These are phyloP conservation scores for Pediacus dermestoides DNA, from an alignment of 2,888 invertebrate genomes.

Conservation along the genomic window DNA sequence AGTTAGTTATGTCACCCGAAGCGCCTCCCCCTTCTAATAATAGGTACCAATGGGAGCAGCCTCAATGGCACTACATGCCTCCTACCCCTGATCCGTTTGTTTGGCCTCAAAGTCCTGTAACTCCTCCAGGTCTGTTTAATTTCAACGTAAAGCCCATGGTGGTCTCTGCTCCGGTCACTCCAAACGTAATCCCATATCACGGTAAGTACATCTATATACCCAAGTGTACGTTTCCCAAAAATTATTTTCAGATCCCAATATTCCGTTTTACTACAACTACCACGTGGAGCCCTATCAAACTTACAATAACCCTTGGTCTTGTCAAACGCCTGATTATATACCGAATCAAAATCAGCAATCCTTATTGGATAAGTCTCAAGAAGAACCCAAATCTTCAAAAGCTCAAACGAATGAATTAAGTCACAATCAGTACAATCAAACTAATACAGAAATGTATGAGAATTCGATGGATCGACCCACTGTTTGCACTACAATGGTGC, in stretches of 20 bases:
- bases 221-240: too few species aligned
- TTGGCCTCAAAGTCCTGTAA: slow-evolving; percentile 29
- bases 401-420: too few species aligned
- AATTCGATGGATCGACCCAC: slow-evolving; percentile 19
- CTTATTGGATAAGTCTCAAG: too few species aligned
- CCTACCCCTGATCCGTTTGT: slow-evolving; percentile 24
- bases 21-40: slow-evolving; percentile 9
- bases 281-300: slow-evolving; percentile 30
- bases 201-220: too few species aligned
- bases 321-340: too few species aligned
- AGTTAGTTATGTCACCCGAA: slow-evolving; percentile 1
- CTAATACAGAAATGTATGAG: too few species aligned
- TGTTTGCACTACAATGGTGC: slow-evolving; percentile 16
- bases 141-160: slow-evolving; percentile 35
- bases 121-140: slow-evolving; percentile 22
- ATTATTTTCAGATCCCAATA: slow-evolving; percentile 30
- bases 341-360: too few species aligned
- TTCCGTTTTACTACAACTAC: slow-evolving; percentile 34
- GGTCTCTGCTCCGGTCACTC: slow-evolving; percentile 38
- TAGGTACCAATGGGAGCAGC: slow-evolving; percentile 21
- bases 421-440: too few species aligned
- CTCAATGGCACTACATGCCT: slow-evolving; percentile 26
- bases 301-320: too few species aligned
- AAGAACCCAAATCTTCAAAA: too few species aligned
- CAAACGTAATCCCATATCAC: slow-evolving; percentile 36